Evolutionary conservation across 53 echinoderm and acorn worm genomes (phyloP).

Genomic region (Astropecten irregularis): DNA sequence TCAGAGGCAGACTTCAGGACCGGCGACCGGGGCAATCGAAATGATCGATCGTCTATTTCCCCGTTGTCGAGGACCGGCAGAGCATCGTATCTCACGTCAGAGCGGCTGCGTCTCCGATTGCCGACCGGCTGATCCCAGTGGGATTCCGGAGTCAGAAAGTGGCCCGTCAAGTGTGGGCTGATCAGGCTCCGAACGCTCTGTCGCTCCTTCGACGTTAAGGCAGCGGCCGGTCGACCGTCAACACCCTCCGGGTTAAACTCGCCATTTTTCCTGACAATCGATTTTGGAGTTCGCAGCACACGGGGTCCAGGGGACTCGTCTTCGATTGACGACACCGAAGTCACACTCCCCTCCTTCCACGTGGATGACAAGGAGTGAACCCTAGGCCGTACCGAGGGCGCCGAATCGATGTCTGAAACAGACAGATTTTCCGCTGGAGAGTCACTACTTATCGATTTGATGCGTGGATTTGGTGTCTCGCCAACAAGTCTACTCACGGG

Average conservation of each 20-base stretch:
- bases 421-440: neutral
- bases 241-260: neutral
- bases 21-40: neutral
- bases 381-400: neutral
- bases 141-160: neutral
- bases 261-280: neutral
- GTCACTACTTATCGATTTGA: neutral
- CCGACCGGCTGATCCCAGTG: neutral
- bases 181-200: conserved; percentile 15
- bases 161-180: neutral
- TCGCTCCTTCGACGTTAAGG: neutral
- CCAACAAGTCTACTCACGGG: neutral
- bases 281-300: neutral
- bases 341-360: neutral
- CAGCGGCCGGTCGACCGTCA: neutral
- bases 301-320: neutral
- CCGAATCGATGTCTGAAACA: neutral
- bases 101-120: conserved; percentile 26
- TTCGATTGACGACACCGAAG: neutral
- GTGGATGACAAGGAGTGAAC: neutral
- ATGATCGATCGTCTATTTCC: conserved; percentile 16
- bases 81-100: conserved; percentile 39
- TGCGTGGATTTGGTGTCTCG: neutral
- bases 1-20: too few species aligned
- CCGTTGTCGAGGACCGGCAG: conserved; percentile 25